These are phyloP conservation scores for Eupithecia abbreviata DNA, from an alignment of 2,888 invertebrate species.

Conservation along the genomic window DNA sequence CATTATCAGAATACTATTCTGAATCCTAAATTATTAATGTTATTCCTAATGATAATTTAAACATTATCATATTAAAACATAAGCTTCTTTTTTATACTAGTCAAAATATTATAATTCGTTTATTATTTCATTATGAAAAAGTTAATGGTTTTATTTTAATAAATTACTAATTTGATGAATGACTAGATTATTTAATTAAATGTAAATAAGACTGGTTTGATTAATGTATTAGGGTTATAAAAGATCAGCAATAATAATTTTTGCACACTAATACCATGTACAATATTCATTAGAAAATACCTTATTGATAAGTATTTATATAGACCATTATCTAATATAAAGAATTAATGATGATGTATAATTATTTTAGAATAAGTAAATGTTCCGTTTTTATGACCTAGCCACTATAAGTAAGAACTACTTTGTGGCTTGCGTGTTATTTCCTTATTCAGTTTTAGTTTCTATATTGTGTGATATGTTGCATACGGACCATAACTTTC, in stretches of 20 bases:
- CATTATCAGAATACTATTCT: slow-evolving; percentile 7
- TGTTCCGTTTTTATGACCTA: not conserved
- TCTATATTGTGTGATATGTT: not conserved
- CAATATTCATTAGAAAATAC: slow-evolving; percentile 39
- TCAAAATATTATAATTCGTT: slow-evolving; percentile 1
- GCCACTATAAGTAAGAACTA: not conserved
- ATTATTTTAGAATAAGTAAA: not conserved
- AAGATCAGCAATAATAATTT: slow-evolving; percentile 51
- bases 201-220: slow-evolving; percentile 54
- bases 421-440: not conserved
- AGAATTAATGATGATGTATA: not conserved
- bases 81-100: not conserved
- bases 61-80: slow-evolving; percentile 1
- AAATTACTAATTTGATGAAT: not conserved
- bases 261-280: slow-evolving; percentile 53
- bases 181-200: slow-evolving; percentile 38
- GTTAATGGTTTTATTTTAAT: not conserved
- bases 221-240: slow-evolving; percentile 44
- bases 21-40: not conserved
- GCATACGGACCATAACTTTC: no score
- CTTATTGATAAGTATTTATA: slow-evolving; percentile 39
- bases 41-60: not conserved
- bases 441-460: not conserved
- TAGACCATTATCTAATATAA: slow-evolving; percentile 33
- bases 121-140: not conserved